phyloP scores from a whole-genome alignment of 2,888 invertebrate species.

The Amphipoea lucens region DNA sequence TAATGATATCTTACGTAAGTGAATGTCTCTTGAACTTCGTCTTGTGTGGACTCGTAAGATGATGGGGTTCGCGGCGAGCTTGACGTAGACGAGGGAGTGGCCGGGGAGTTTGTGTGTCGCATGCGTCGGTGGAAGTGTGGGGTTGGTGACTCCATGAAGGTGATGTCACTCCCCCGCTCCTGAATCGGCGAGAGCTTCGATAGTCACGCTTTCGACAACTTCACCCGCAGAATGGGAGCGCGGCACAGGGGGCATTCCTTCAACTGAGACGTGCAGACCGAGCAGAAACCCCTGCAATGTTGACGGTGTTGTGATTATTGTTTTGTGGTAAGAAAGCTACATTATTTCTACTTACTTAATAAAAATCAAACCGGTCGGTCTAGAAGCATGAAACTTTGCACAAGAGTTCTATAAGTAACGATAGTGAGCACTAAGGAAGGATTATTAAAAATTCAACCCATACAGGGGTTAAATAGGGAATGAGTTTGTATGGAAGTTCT shows the following conservation, averaged over 20 bases:
- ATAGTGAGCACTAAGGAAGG: neutral
- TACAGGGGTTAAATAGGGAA: neutral
- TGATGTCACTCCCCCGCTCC: slow-evolving; percentile 19
- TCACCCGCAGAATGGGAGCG: slow-evolving; percentile 74
- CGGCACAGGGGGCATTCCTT: slow-evolving; percentile 97
- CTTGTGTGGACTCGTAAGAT: neutral
- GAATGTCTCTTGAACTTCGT: neutral
- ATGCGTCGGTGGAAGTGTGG: slow-evolving; percentile 14
- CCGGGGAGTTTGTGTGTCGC: neutral
- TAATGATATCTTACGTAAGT: slow-evolving; percentile 38
- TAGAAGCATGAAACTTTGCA: neutral
- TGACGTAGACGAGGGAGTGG: neutral
- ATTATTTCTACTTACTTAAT: neutral
- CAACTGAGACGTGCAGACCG: slow-evolving; percentile 93
- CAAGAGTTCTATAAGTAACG: neutral
- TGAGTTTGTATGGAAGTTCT: neutral
- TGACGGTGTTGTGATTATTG: neutral
- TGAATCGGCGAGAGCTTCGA: neutral
- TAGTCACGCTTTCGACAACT: slow-evolving; percentile 73
- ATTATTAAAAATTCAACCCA: neutral
- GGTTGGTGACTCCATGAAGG: slow-evolving; percentile 35
- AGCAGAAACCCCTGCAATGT: slow-evolving; percentile 94
- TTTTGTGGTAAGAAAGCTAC: neutral
- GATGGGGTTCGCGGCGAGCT: neutral
- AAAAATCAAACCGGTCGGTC: neutral